Base-by-base conservation (phyloP, 2,113 vertebrate genomes). In the Hippocampus mohnikei region DNA sequence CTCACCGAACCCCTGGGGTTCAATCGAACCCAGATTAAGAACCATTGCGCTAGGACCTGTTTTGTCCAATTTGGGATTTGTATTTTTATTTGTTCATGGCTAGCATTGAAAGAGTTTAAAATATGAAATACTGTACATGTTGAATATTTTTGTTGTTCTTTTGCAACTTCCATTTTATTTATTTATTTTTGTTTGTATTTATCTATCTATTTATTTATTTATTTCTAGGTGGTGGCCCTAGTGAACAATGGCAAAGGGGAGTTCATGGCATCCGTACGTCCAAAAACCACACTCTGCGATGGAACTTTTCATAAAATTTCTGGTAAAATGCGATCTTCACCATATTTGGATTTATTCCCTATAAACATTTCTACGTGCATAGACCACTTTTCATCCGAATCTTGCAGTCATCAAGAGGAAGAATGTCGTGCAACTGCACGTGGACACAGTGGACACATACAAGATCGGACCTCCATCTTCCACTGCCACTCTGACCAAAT, bases 241-340 rank as follows among this genome's bases (percentile, higher is more conserved):
- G 92, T 94, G 56, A 92, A 89, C 81, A 94, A 90, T 53, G 94
- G 91, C 52, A 89, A 88, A 50, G 93, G 94, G 25, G 84, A 90
- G 42, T 94, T 94, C 74, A 87, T 78, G 53, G 92, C 88, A 44
- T 94, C 94, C 0, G 87, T 98, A 69, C 90, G 84, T 58, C 94
- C 94, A 3, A 88, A 92, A 78, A 83, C 80, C 20, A 85, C 92
- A 71, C 86, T 98, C 46, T 94, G 94, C 86, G 92, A 95, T n/a
- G 95, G 95, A n/a, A 83, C 79, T 53, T 96, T 95, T 91, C 96
- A 98, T 75, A 92, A 91, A 2, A 87, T 98, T 71, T 88, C 93
- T 94, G 95, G 97, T 98, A 94, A 79, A 73, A 56, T 15, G 3
- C 42, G n/a, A 5, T 29, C 25, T n/a, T 71, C 2, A 53, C 3